These are phyloP conservation scores for Trichoplusia ni DNA, from an alignment of 1,140 invertebrate species.

Conservation along the genomic window DNA sequence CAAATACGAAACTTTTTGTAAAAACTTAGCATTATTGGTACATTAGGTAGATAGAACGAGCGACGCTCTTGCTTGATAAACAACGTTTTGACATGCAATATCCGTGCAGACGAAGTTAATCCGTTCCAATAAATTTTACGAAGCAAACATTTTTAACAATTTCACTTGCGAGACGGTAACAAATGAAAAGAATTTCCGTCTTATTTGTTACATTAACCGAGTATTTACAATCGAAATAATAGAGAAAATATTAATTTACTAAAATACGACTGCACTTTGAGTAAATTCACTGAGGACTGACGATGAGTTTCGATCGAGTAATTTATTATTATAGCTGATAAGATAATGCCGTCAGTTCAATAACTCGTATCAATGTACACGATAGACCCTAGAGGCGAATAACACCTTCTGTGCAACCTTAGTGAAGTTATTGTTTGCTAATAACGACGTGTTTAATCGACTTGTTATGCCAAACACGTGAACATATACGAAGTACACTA, in stretches of 20 bases:
- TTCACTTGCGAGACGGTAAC: constrained; percentile 31
- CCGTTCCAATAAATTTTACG: constrained; percentile 5
- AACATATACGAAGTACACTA: constrained; percentile 25
- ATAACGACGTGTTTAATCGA: constrained; percentile 23
- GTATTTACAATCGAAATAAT: not conserved
- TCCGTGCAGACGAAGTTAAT: constrained; percentile 19
- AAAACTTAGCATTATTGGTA: constrained; percentile 14
- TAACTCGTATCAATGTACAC: constrained; percentile 56
- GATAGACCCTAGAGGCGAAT: constrained; percentile 35
- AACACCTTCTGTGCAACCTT: constrained; percentile 16
- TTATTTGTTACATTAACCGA: not conserved
- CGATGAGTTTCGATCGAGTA: constrained; percentile 43
- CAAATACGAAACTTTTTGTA: not conserved
- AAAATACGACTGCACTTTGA: not conserved
- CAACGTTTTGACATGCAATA: constrained; percentile 32
- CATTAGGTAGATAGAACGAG: constrained; percentile 27
- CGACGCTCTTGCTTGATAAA: constrained; percentile 36
- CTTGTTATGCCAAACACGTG: constrained; percentile 34
- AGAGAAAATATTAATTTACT: not conserved
- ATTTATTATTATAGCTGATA: constrained; percentile 65
- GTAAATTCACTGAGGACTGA: constrained; percentile 42
- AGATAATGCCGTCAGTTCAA: constrained; percentile 70
- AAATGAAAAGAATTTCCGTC: constrained; percentile 16
- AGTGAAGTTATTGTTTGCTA: constrained; percentile 37
- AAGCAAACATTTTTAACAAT: constrained; percentile 26